These are phyloP conservation scores for Morphnarchus princeps DNA, from an alignment of 2,113 vertebrate genomes.

Conservation along the genomic window DNA sequence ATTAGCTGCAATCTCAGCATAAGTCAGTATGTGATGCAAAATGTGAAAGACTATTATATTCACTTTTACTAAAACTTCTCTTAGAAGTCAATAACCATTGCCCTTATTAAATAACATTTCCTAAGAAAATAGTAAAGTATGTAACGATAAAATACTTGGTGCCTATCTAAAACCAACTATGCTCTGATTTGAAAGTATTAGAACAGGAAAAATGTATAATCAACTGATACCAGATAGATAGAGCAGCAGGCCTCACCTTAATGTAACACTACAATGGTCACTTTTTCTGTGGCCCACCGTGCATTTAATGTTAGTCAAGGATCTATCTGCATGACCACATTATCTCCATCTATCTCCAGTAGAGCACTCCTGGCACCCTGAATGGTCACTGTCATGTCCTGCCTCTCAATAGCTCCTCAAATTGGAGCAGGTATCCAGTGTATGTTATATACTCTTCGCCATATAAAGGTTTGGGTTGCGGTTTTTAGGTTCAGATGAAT, in stretches of 20 bases:
- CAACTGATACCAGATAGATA: no score
- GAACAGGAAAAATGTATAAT: not conserved
- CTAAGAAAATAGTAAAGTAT: not conserved
- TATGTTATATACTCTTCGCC: rapidly evolving
- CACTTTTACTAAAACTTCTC: not conserved
- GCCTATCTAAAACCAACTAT: not conserved
- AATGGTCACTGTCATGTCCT: rapidly evolving
- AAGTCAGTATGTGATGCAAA: not conserved
- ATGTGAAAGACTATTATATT: not conserved
- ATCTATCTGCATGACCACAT: rapidly evolving
- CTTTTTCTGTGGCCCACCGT: not conserved
- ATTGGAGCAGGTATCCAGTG: not conserved
- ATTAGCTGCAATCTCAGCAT: not conserved
- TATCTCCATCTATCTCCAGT: not conserved
- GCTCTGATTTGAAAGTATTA: not conserved
- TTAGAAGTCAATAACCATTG: not conserved
- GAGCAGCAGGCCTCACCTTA: not conserved
- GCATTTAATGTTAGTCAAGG: no score
- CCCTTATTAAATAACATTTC: not conserved
- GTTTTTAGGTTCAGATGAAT: not conserved
- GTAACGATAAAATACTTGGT: not conserved
- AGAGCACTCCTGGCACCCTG: not conserved
- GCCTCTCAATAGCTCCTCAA: not conserved
- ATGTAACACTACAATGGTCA: not conserved
- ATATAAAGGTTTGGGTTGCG: not conserved